Conservation (phyloP, 2,888 invertebrate genomes). For the Acanthoscelides obtectus region DNA sequence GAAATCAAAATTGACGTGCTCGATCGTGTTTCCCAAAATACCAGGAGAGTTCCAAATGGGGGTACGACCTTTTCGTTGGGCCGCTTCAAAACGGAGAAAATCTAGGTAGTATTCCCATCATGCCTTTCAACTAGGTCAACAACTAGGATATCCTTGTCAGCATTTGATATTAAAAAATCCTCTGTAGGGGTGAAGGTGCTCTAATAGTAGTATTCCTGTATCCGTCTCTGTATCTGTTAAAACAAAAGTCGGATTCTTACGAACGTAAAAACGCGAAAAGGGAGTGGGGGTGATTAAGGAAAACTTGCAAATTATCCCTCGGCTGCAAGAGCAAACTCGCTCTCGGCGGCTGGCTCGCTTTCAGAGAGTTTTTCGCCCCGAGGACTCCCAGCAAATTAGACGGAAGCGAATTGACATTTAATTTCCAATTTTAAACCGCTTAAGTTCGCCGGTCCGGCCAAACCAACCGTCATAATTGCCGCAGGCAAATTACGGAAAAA, state of each 20-base stretch:
- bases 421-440: conserved; percentile 26
- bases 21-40: too few species aligned
- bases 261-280: neutral
- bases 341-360: neutral
- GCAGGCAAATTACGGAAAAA: neutral
- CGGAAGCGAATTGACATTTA: conserved; percentile 26
- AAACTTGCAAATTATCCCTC: neutral
- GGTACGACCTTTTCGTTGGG: too few species aligned
- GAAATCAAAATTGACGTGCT: too few species aligned
- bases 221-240: neutral
- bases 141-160: too few species aligned
- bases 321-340: neutral
- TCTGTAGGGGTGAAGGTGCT: too few species aligned
- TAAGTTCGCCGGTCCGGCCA: conserved; percentile 13
- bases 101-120: too few species aligned
- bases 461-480: neutral
- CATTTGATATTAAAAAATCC: too few species aligned
- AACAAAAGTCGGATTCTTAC: neutral
- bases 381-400: conserved; percentile 15
- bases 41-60: too few species aligned
- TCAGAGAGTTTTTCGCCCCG: neutral
- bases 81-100: too few species aligned
- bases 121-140: too few species aligned
- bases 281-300: neutral
- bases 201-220: too few species aligned